phyloP scores from a whole-genome alignment of 1,140 invertebrate species.

The Achatina immaculata region DNA sequence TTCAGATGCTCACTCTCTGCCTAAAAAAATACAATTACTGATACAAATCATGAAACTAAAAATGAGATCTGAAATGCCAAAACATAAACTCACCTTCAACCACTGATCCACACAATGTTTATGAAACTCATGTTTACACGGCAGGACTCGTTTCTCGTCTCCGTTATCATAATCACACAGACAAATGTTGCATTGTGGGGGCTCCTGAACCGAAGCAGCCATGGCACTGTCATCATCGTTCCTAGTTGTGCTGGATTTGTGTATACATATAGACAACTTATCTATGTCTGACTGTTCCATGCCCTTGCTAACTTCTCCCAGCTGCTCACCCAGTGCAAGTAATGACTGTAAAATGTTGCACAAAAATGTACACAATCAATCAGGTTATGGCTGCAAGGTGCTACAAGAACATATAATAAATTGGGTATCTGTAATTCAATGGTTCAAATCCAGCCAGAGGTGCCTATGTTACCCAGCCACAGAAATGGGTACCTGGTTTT shows the following conservation, averaged over 20 bases:
- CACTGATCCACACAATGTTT: slow-evolving; percentile 94
- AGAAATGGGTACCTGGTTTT: too few relatives aligned
- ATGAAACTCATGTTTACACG: slow-evolving; percentile 94
- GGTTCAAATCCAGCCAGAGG: too few relatives aligned
- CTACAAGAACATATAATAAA: too few relatives aligned
- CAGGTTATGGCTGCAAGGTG: too few relatives aligned
- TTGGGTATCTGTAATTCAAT: too few relatives aligned
- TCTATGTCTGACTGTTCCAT: slow-evolving; percentile 7
- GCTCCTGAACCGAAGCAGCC: slow-evolving; percentile 14
- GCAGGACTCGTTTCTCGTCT: slow-evolving; percentile 72
- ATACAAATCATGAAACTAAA: too few relatives aligned
- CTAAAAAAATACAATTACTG: too few relatives aligned
- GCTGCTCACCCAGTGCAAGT: slow-evolving; percentile 15
- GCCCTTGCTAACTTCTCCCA: slow-evolving; percentile 12
- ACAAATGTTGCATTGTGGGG: slow-evolving; percentile 49
- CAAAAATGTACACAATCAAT: too few relatives aligned
- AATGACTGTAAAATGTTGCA: slow-evolving; percentile 7
- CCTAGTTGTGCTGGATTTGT: background rate
- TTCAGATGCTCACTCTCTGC: too few relatives aligned
- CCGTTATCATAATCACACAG: slow-evolving; percentile 45
- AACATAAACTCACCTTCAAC: slow-evolving; percentile 74
- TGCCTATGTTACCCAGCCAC: too few relatives aligned
- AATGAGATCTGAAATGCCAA: too few relatives aligned
- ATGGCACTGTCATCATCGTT: background rate
- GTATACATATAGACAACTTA: background rate